These are phyloP conservation scores for Tenodera sinensis DNA, from an alignment of 2,888 invertebrate species.

Conservation along the genomic window DNA sequence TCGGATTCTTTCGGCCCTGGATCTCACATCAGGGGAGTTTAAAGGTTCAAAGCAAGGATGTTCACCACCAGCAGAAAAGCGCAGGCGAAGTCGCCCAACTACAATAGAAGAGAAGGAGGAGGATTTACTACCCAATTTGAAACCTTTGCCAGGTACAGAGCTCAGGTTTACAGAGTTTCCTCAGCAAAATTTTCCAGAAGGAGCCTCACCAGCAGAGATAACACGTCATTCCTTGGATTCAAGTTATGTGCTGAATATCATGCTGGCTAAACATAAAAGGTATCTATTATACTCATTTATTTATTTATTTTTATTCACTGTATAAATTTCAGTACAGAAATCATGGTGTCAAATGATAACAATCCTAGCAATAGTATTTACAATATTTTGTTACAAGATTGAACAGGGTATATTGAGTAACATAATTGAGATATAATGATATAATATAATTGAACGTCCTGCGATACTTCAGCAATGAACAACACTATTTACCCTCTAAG, in stretches of 20 bases:
- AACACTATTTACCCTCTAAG: too few species aligned
- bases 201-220: constrained; percentile 76
- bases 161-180: constrained; percentile 77
- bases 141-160: constrained; percentile 74
- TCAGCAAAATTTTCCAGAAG: constrained; percentile 68
- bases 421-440: too few species aligned
- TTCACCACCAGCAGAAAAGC: constrained; percentile 35
- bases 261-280: constrained; percentile 58
- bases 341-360: too few species aligned
- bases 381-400: too few species aligned
- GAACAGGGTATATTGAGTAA: too few species aligned
- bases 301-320: too few species aligned
- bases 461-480: too few species aligned
- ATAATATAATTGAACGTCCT: too few species aligned
- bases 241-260: constrained; percentile 63
- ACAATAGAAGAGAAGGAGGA: constrained; percentile 62
- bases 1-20: constrained; percentile 74
- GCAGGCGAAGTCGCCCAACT: constrained; percentile 45
- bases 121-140: constrained; percentile 75
- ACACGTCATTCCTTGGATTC: constrained; percentile 83
- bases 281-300: constrained; percentile 47
- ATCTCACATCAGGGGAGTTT: constrained; percentile 54
- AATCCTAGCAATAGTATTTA: too few species aligned
- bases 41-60: background rate
- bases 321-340: too few species aligned